Evolutionary conservation across 2,888 invertebrate species (phyloP).

Genomic region (Pammene aurita): DNA sequence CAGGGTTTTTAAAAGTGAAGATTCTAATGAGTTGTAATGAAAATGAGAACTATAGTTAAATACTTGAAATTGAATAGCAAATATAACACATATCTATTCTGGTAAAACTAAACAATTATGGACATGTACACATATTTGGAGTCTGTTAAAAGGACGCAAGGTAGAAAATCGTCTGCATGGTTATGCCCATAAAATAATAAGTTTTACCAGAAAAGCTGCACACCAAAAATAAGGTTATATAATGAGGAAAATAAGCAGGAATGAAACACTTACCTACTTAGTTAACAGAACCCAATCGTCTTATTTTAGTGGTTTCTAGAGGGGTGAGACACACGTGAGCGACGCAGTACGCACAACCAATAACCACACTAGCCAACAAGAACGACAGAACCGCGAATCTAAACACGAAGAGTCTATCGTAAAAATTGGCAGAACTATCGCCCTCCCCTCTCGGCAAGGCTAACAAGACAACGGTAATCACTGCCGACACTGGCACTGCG

Average conservation of each 20-base stretch:
- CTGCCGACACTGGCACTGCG: conserved; percentile 78
- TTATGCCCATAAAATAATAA: background rate
- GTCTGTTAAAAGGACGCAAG: too few species aligned
- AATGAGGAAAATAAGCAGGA: conserved; percentile 40
- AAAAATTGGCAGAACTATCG: conserved; percentile 74
- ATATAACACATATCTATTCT: background rate
- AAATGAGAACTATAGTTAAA: background rate
- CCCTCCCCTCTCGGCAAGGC: conserved; percentile 83
- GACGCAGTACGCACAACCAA: conserved; percentile 62
- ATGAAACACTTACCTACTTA: conserved; percentile 61
- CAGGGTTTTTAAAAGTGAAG: too few species aligned
- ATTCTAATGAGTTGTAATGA: background rate
- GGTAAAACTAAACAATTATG: background rate
- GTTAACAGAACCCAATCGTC: conserved; percentile 59
- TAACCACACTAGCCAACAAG: conserved; percentile 58
- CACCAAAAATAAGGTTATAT: conserved; percentile 19
- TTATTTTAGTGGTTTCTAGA: conserved; percentile 66
- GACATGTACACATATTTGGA: background rate
- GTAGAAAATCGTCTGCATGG: too few species aligned
- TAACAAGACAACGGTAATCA: conserved; percentile 84
- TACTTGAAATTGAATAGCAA: background rate
- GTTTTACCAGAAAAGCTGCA: background rate
- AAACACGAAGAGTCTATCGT: conserved; percentile 66
- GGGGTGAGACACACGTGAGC: conserved; percentile 65
- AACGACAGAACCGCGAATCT: conserved; percentile 62